phyloP scores from a whole-genome alignment of 2,113 vertebrate species.

The Rhinogobius similis region DNA sequence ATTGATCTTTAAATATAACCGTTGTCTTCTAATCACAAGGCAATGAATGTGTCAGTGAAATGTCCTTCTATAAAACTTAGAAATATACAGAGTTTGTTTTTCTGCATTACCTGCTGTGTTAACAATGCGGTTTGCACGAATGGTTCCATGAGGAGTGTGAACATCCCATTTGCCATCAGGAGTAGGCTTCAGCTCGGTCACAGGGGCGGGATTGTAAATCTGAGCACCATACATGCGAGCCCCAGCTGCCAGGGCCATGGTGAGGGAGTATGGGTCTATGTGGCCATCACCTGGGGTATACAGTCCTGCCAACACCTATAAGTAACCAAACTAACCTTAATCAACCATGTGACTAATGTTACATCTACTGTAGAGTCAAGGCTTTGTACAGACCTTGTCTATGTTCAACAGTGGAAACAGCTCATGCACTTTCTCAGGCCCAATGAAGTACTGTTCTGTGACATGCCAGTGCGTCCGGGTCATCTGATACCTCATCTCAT shows the following conservation, averaged over 20 bases:
- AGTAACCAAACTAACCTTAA: not conserved
- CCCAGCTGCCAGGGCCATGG: slow-evolving; percentile 96
- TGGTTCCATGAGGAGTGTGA: slow-evolving; percentile 86
- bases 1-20: not conserved
- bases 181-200: slow-evolving; percentile 79
- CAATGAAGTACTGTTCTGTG: slow-evolving; percentile 86
- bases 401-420: slow-evolving; percentile 91
- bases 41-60: not conserved
- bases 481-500: slow-evolving; percentile 98
- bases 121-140: slow-evolving; percentile 88
- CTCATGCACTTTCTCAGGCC: slow-evolving; percentile 87
- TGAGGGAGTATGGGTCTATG: slow-evolving; percentile 98
- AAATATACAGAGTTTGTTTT: not conserved
- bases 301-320: slow-evolving; percentile 90
- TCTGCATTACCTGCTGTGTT: slow-evolving; percentile 85
- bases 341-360: not conserved
- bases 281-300: slow-evolving; percentile 96
- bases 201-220: slow-evolving; percentile 87
- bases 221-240: slow-evolving; percentile 93
- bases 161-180: slow-evolving; percentile 91
- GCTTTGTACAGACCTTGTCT: slow-evolving; percentile 80
- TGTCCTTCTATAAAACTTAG: not conserved
- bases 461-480: slow-evolving; percentile 88
- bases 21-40: not conserved
- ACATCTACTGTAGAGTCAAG: not conserved